Evolutionary conservation across 1,140 invertebrate species (phyloP).

Genomic region (Ptiloglossa arizonensis): DNA sequence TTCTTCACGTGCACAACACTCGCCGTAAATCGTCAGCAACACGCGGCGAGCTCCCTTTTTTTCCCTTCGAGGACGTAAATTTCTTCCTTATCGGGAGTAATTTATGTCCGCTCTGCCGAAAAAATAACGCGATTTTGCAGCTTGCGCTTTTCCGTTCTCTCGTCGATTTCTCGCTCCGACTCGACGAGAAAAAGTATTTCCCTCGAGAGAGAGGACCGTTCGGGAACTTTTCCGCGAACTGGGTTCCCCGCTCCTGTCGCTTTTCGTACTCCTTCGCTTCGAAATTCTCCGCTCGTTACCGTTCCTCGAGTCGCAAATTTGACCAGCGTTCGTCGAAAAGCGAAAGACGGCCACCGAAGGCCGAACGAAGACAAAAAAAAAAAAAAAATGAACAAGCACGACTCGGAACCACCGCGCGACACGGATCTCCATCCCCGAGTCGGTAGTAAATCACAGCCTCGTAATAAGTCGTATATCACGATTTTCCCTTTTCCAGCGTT

Average conservation of each 20-base stretch:
- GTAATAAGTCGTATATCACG: slow-evolving; percentile 55
- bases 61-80: slow-evolving; percentile 35
- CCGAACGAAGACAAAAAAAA: no score
- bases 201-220: background rate
- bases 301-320: background rate
- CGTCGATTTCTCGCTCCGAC: background rate
- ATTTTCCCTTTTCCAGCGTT: slow-evolving; percentile 26
- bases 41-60: slow-evolving; percentile 36
- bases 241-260: background rate
- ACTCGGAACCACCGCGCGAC: background rate
- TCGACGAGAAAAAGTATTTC: background rate
- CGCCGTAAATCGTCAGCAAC: slow-evolving; percentile 47
- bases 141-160: slow-evolving; percentile 23
- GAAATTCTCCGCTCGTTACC: background rate
- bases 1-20: slow-evolving; percentile 51
- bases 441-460: slow-evolving; percentile 54
- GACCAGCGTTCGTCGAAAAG: no score
- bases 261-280: background rate
- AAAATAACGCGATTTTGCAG: slow-evolving; percentile 27
- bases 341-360: background rate
- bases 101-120: slow-evolving; percentile 29
- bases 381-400: background rate
- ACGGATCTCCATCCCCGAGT: background rate
- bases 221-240: background rate
- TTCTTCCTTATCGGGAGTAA: slow-evolving; percentile 49